phyloP scores from a whole-genome alignment of 2,888 invertebrate genomes.

The Seira ritae region DNA sequence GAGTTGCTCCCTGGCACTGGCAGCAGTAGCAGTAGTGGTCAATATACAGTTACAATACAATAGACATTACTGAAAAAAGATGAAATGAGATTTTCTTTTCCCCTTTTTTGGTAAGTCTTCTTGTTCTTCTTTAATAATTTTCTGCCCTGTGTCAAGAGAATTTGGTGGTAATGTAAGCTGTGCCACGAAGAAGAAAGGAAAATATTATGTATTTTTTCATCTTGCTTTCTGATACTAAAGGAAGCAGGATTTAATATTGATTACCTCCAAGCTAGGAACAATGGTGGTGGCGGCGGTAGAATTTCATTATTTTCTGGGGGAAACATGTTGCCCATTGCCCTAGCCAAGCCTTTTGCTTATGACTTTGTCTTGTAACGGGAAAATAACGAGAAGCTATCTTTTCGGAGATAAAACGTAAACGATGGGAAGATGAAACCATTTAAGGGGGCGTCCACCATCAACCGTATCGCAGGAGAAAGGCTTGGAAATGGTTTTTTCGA shows the following conservation, averaged over 20 bases:
- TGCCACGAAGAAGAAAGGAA: conserved; percentile 24
- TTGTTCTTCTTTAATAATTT: no score
- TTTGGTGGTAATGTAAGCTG: no score
- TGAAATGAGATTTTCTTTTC: no score
- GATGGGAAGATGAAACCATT: conserved; percentile 27
- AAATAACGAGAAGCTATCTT: conserved; percentile 49
- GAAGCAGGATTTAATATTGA: neutral
- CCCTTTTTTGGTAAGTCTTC: no score
- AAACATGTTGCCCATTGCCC: no score
- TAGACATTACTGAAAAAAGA: no score
- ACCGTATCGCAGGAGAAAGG: conserved; percentile 21
- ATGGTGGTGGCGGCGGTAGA: neutral
- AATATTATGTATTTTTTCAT: neutral
- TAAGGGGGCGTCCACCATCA: neutral
- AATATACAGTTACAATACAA: no score
- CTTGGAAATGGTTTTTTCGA: no score
- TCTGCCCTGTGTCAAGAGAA: no score
- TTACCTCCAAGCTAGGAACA: neutral
- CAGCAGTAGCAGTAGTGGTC: no score
- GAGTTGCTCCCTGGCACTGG: no score
- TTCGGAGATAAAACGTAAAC: conserved; percentile 21
- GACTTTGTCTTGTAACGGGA: conserved; percentile 38
- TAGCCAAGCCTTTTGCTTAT: no score
- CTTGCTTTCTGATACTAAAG: neutral
- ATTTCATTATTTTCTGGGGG: conserved; percentile 45